Conservation (phyloP, 2,888 invertebrate species). For the Drosophila testacea region DNA sequence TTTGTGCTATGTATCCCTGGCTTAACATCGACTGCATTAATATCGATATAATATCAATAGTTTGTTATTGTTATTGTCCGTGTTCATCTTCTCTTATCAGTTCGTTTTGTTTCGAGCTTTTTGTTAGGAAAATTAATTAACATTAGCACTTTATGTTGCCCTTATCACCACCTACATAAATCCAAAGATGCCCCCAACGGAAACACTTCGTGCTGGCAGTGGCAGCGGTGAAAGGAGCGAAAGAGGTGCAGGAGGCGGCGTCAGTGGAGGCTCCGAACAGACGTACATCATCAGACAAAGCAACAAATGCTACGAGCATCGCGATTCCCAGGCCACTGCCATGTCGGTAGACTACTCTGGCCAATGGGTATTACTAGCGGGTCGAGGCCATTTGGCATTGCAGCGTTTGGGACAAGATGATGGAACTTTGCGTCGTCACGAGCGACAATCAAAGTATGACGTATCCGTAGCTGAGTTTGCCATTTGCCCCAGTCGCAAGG, state of each 20-base stretch:
- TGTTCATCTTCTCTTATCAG: conserved; percentile 56
- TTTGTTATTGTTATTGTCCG: conserved; percentile 42
- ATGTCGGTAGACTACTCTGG: conserved; percentile 94
- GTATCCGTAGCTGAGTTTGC: conserved; percentile 97
- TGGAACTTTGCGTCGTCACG: conserved; percentile 90
- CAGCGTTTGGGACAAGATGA: conserved; percentile 87
- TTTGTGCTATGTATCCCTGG: conserved; percentile 20
- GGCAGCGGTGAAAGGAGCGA: conserved; percentile 47
- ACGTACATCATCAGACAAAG: conserved; percentile 81
- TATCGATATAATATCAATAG: conserved; percentile 35
- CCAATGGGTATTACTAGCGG: conserved; percentile 93
- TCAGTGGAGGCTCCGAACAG: conserved; percentile 60
- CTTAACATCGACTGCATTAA: conserved; percentile 1
- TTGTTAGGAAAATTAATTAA: conserved; percentile 38
- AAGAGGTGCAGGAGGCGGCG: conserved; percentile 20
- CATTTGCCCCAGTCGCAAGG: conserved; percentile 91
- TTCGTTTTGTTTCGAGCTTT: conserved; percentile 48
- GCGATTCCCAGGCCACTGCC: conserved; percentile 95
- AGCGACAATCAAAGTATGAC: conserved; percentile 96
- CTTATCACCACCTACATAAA: conserved; percentile 7
- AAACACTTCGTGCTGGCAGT: conserved; percentile 68
- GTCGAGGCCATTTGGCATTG: conserved; percentile 91
- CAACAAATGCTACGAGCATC: conserved; percentile 88
- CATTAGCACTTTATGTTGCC: conserved; percentile 40
- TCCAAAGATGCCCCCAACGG: conserved; percentile 73